A percentile compares a stretch with the other conserved stretches of the same genome.
Evolutionary conservation across 1,140 invertebrate genomes (phyloP).

Genomic region (Thalassaphorura encarpata): DNA sequence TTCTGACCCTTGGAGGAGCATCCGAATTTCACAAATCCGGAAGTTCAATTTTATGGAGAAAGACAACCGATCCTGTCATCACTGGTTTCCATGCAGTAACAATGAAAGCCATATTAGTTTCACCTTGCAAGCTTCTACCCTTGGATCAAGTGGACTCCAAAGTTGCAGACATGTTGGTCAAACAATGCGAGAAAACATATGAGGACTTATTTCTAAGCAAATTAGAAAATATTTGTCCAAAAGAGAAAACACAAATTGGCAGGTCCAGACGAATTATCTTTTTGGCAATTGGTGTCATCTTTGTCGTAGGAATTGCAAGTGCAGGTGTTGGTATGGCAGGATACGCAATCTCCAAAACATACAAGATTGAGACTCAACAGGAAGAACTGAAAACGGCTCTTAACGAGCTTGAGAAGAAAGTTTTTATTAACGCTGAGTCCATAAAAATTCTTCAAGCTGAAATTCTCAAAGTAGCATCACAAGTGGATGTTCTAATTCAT

Average conservation of each 20-base stretch:
- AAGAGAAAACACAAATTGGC: background rate
- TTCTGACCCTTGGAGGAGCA: background rate
- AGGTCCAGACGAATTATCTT: slow-evolving; percentile 2
- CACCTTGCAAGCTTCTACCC: slow-evolving; percentile 14
- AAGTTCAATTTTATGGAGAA: slow-evolving; percentile 13
- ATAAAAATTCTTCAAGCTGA: no score
- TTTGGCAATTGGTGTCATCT: background rate
- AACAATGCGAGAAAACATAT: slow-evolving; percentile 13
- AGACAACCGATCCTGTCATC: background rate
- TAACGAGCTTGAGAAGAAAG: slow-evolving; percentile 10
- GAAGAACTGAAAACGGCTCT: slow-evolving; percentile 8
- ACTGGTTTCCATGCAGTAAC: slow-evolving; percentile 7
- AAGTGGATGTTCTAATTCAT: background rate
- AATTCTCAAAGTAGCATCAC: background rate
- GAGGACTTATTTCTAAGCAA: slow-evolving; percentile 10
- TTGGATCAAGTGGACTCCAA: background rate
- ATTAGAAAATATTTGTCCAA: slow-evolving; percentile 19
- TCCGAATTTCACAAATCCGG: background rate
- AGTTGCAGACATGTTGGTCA: background rate
- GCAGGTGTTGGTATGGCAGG: slow-evolving; percentile 10
- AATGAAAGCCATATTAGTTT: slow-evolving; percentile 7
- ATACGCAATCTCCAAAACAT: background rate
- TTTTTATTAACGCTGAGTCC: no score
- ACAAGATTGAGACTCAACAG: background rate
- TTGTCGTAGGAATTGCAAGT: slow-evolving; percentile 3